These are phyloP conservation scores for Megamerina dolium DNA, from an alignment of 2,888 invertebrate species.

Conservation along the genomic window DNA sequence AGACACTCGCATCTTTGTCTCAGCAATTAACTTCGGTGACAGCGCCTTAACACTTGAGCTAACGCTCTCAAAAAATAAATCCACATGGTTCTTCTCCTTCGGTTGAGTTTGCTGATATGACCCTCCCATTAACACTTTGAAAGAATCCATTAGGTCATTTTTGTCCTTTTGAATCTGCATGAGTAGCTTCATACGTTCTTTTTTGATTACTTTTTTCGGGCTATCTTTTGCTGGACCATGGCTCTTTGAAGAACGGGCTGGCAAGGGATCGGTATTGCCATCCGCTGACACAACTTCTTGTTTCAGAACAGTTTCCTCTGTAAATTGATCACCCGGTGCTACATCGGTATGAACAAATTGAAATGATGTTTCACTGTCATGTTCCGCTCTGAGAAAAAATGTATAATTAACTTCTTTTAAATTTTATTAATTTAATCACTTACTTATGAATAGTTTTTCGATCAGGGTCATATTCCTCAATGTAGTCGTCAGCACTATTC, in stretches of 20 bases:
- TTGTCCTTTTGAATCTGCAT: conserved; percentile 42
- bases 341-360: conserved; percentile 24
- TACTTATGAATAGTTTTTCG: conserved; percentile 8
- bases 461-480: conserved; percentile 20
- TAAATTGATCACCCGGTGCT: conserved; percentile 22
- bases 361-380: conserved; percentile 15
- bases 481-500: conserved; percentile 19
- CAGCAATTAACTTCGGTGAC: conserved; percentile 30
- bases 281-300: conserved; percentile 18
- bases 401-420: neutral
- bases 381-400: conserved; percentile 17
- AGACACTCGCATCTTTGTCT: conserved; percentile 31
- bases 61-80: conserved; percentile 32
- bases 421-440: neutral
- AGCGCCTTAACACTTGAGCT: conserved; percentile 30
- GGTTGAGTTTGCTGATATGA: conserved; percentile 18
- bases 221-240: neutral
- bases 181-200: conserved; percentile 32
- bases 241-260: neutral
- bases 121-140: conserved; percentile 40
- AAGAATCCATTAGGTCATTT: conserved; percentile 41
- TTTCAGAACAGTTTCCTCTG: conserved; percentile 22
- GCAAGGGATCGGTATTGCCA: conserved; percentile 9
- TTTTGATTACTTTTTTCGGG: conserved; percentile 10
- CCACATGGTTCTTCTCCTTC: conserved; percentile 37